Conservation (phyloP, 2,797 vertebrate genomes). For the Peromyscus melanophrys region DNA sequence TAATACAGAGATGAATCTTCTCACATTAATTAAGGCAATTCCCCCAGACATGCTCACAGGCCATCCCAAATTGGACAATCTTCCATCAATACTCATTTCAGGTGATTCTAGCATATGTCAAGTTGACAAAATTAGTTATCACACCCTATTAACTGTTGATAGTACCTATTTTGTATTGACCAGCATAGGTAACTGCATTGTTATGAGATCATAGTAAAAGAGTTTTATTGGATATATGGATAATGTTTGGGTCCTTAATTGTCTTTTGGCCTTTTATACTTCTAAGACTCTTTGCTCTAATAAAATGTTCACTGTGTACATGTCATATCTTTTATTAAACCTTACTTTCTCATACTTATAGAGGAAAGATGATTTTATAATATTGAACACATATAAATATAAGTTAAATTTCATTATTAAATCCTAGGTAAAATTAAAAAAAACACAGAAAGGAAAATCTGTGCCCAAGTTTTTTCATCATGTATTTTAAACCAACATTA, state of each 20-base stretch:
- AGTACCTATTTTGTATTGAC: neutral
- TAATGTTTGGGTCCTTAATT: neutral
- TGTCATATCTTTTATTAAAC: neutral
- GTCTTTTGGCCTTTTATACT: neutral
- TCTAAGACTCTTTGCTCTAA: neutral
- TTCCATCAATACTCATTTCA: neutral
- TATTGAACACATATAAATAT: neutral
- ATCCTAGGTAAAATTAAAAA: neutral
- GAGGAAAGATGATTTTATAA: neutral
- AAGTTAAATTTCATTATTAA: neutral
- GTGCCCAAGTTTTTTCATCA: neutral
- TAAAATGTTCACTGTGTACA: neutral
- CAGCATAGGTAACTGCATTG: neutral
- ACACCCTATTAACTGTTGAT: neutral
- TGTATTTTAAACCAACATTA: neutral
- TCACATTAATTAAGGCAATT: neutral
- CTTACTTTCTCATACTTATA: neutral
- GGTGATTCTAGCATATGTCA: no score
- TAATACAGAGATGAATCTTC: no score
- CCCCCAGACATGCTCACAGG: neutral
- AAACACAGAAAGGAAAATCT: neutral
- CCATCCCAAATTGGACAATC: neutral
- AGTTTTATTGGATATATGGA: neutral
- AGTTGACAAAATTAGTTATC: neutral
- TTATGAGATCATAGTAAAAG: neutral